A percentile compares a stretch with the other conserved stretches of the same genome.
phyloP scores from a whole-genome alignment of 2,113 vertebrate species.

The Pseudorectes ferrugineus region DNA sequence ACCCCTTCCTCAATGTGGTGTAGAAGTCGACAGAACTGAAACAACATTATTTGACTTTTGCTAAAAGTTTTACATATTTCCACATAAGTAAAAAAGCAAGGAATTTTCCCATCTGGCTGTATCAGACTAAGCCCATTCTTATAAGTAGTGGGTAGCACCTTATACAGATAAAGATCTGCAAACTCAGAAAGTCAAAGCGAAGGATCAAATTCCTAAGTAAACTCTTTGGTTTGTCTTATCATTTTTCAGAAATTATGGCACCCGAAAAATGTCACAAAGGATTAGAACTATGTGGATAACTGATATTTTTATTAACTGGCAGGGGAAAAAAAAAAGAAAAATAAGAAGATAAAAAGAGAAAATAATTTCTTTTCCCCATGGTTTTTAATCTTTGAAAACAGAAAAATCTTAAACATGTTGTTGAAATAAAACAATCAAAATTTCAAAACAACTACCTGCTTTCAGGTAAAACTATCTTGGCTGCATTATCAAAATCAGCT shows the following conservation, averaged over 20 bases:
- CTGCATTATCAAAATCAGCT: background rate
- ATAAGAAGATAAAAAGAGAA: background rate
- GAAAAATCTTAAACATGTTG: background rate
- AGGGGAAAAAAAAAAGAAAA: rapidly evolving
- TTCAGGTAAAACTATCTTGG: background rate
- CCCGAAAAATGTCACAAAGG: background rate
- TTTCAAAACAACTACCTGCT: background rate
- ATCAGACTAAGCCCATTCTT: background rate
- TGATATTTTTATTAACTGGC: background rate
- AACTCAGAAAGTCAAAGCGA: background rate
- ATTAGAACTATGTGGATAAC: background rate
- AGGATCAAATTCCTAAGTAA: background rate
- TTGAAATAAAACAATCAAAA: background rate
- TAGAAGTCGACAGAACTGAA: background rate
- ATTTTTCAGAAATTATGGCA: background rate
- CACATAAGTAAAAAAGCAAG: background rate
- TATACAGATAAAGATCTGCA: background rate
- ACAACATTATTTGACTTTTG: background rate
- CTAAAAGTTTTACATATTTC: background rate
- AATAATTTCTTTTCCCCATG: background rate
- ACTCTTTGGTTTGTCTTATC: background rate
- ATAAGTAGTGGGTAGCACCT: background rate
- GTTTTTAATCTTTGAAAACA: background rate
- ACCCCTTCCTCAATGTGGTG: background rate
- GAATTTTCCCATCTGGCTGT: background rate